Evolutionary conservation across 2,113 vertebrate species (phyloP), one percentile per base, ranked within the genome.

Genomic region (Siniperca knerii): DNA sequence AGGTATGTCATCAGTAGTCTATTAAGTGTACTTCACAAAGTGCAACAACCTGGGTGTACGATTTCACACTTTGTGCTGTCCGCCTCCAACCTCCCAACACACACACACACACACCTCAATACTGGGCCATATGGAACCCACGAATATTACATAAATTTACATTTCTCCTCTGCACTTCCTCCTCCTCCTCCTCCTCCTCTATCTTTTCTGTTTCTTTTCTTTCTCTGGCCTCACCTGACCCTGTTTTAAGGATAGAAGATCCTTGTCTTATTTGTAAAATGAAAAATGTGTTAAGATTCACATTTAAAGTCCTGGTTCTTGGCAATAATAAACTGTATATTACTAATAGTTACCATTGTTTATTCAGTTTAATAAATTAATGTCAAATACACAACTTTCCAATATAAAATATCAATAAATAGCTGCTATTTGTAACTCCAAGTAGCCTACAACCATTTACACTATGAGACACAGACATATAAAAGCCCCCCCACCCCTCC

Each of bases 111-210:
- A 67, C 77, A 73, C 21, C 44, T 85, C 73, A 60, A 21, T 25
- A 21, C 65, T 25, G 61, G 72, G 18, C 52, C 66, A 62, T 70
- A 58, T 33, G 25, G 75, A 88, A 64, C 86, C 77, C 68, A 86
- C 69, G 20, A 81, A 68, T 64, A 79, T 93, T 92, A 89, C 81
- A 93, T 90, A 91, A 92, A 90, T 79, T 79, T 75, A 62, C 12
- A 88, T 88, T 81, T 66, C 65, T 75, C 62, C 65, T 79, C 88
- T 78, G 79, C 77, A 37, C 60, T 67, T 84, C 65, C 18, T 48
- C 46, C 29, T 29, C 29, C 29, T 50, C 48, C 54, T 50, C 48
- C 54, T 81, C 58, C 37, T 40, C 81, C 62, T 67, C 5, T 58
- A 57, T 57, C 42, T 33, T 8, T 80, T 37, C 7, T 50, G 23